Percentiles rank a stretch among this genome's conserved stretches.
Conservation (phyloP, 2,888 invertebrate genomes). For the Lithophane ornitopus region DNA sequence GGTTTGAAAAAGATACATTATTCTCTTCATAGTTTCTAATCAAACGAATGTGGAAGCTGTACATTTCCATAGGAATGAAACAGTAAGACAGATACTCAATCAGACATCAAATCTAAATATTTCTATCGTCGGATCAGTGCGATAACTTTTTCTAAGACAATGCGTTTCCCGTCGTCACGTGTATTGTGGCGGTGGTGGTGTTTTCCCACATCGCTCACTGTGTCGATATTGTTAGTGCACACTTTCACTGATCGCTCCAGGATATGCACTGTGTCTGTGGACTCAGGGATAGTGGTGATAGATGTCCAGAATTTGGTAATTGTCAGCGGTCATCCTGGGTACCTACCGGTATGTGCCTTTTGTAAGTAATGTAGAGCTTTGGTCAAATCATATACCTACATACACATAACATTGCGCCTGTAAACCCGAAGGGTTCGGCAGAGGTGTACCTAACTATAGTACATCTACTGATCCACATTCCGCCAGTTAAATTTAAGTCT, state of each 20-base stretch:
- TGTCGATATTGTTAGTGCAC: slow-evolving; percentile 63
- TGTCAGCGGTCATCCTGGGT: not conserved
- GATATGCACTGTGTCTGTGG: slow-evolving; percentile 33
- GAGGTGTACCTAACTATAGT: no score
- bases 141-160: slow-evolving; percentile 62
- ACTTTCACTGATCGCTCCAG: slow-evolving; percentile 76
- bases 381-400: not conserved
- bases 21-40: not conserved
- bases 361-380: not conserved
- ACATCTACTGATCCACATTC: not conserved
- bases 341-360: not conserved
- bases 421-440: no score
- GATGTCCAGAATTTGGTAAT: not conserved
- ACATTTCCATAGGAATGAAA: slow-evolving; percentile 31
- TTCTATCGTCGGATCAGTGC: slow-evolving; percentile 25
- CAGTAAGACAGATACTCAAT: slow-evolving; percentile 34
- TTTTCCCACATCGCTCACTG: slow-evolving; percentile 55
- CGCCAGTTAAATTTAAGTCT: not conserved
- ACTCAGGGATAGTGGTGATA: not conserved
- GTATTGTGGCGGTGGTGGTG: slow-evolving; percentile 34
- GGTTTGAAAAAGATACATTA: not conserved
- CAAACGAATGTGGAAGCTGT: not conserved
- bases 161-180: slow-evolving; percentile 56
- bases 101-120: slow-evolving; percentile 49
- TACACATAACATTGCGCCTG: not conserved